Conservation (phyloP, 2,113 vertebrate genomes). For the Phoenicopterus ruber region DNA sequence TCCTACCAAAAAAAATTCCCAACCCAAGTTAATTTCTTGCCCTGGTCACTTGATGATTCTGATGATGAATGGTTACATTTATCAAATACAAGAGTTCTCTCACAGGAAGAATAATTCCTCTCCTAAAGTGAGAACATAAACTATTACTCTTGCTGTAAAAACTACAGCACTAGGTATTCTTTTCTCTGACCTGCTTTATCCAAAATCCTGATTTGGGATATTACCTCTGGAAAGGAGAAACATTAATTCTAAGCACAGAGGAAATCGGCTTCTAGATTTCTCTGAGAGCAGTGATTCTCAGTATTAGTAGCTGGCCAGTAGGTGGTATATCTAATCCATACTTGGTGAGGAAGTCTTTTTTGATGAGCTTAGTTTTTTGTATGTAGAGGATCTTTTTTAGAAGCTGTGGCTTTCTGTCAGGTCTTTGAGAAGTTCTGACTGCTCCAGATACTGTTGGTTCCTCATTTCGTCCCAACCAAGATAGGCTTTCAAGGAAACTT, state of each 20-base stretch:
- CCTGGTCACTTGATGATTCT: not conserved
- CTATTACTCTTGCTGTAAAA: not conserved
- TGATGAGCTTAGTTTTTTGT: not conserved
- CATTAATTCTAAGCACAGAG: not conserved
- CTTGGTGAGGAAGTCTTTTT: not conserved
- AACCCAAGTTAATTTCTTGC: not conserved
- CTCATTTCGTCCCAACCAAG: not conserved
- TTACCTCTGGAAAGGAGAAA: not conserved
- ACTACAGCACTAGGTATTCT: not conserved
- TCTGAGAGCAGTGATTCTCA: not conserved
- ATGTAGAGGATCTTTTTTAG: not conserved
- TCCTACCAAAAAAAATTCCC: not conserved
- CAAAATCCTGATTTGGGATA: not conserved
- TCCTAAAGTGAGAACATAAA: not conserved
- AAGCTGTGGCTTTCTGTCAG: not conserved
- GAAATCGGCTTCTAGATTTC: not conserved
- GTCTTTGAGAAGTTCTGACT: not conserved
- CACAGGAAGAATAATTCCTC: not conserved
- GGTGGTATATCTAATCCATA: not conserved
- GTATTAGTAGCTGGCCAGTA: not conserved
- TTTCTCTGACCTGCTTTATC: not conserved
- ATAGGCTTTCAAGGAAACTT: not conserved
- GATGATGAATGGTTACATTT: not conserved
- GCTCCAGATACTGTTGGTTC: not conserved
- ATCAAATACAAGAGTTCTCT: not conserved